Base-by-base conservation (phyloP, 1,140 invertebrate genomes). In the Drosophila truncata region DNA sequence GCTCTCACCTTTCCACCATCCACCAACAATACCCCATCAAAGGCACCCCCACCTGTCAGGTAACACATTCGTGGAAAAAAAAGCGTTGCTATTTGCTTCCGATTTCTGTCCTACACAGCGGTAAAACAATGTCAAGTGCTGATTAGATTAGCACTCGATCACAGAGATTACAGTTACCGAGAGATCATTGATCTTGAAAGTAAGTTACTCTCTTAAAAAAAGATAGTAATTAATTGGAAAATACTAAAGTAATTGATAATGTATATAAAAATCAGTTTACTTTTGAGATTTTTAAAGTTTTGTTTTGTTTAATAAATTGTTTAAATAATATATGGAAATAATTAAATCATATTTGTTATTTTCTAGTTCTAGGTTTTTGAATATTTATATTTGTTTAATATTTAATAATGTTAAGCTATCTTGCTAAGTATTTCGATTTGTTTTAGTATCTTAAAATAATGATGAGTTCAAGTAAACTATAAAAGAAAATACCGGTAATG, bases 61-160 rank as follows among this genome's bases (percentile, higher is more conserved):
- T 37, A 25, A 37, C 31, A 57, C 27, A 20, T 20, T 16, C 23
- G 33, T 62, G 33, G 20, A 23, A 42, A 39, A n/a, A 33, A 41
- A 20, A 44, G 47, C 52, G 66, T 70, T 70, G 66, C 66, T 55
- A 70, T 46, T 55, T 70, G 62, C 66, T 70, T 70, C 66, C 66
- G 66, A 70, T 67, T 70, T 55, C 46, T 66, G 66, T 42, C 37
- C 66, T 70, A 67, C 66, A 70, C 47, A 13, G 61, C 13, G 29
- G 35, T 16, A 37, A 50, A 70, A 44, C 27, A 65, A 62, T 20
- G 18, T 20, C 18, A 61, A 61, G 27, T n/a, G 18, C 25, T n/a
- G 61, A 59, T 31, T 44, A 39, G 29, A 62, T 29, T 63, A 33
- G 29, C 63, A 29, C 47, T 42, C 37, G 29, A 52, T 66, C 35